phyloP scores from a whole-genome alignment of 2,888 invertebrate species.

The Tenthredo scrophulariae region DNA sequence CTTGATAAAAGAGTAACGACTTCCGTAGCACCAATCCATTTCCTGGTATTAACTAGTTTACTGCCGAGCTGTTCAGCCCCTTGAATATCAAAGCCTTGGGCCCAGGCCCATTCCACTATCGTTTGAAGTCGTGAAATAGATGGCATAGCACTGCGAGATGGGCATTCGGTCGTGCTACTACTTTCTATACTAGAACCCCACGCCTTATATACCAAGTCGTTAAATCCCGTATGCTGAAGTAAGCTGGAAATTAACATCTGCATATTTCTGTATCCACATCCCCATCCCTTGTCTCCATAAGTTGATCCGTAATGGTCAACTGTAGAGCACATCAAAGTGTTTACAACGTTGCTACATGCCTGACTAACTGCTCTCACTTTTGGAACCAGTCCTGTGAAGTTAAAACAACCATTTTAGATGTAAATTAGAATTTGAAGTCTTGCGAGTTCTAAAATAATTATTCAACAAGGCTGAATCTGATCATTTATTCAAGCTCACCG shows the following conservation, averaged over 20 bases:
- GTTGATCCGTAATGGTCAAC: slow-evolving; percentile 94
- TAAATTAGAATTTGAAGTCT: not conserved
- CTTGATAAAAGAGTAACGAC: slow-evolving; percentile 92
- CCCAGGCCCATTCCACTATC: slow-evolving; percentile 91
- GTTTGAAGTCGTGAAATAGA: slow-evolving; percentile 92
- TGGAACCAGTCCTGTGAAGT: slow-evolving; percentile 76
- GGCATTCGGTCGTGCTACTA: slow-evolving; percentile 76
- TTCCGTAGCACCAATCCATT: slow-evolving; percentile 97
- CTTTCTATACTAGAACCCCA: slow-evolving; percentile 75
- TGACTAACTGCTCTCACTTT: slow-evolving; percentile 79
- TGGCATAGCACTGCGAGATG: slow-evolving; percentile 86
- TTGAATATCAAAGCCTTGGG: slow-evolving; percentile 89
- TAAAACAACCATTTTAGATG: not conserved
- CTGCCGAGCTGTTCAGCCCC: slow-evolving; percentile 93
- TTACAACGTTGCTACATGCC: slow-evolving; percentile 81
- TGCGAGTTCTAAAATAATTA: not conserved
- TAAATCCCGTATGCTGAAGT: slow-evolving; percentile 85
- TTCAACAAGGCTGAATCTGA: not conserved
- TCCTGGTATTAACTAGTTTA: slow-evolving; percentile 89
- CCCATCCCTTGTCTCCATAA: slow-evolving; percentile 95
- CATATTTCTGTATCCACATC: slow-evolving; percentile 94
- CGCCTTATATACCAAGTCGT: slow-evolving; percentile 81
- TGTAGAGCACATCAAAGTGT: slow-evolving; percentile 88
- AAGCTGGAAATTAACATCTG: slow-evolving; percentile 95
- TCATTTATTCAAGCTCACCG: slow-evolving; percentile 79